Conservation (phyloP, 2,797 vertebrate genomes). For the Alectoris magna region DNA sequence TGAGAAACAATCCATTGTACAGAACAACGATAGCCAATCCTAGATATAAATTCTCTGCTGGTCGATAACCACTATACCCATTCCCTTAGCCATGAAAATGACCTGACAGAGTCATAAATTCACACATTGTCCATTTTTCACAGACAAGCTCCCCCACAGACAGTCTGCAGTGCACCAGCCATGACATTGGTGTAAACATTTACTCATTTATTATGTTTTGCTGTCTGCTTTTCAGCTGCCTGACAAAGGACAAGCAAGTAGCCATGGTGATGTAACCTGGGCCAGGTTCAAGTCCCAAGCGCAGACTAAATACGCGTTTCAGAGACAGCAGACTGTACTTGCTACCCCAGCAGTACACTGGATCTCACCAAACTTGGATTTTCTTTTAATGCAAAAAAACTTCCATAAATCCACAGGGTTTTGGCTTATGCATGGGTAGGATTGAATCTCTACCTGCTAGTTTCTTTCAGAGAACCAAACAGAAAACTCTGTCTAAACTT, state of each 20-base stretch:
- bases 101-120: slow-evolving; percentile 85
- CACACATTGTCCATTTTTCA: slow-evolving; percentile 71
- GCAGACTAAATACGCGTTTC: not conserved
- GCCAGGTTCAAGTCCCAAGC: not conserved
- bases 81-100: slow-evolving; percentile 83
- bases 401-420: not conserved
- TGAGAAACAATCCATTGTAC: slow-evolving; percentile 49
- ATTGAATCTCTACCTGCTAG: not conserved
- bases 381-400: not conserved
- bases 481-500: slow-evolving; percentile 34
- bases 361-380: not conserved
- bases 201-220: slow-evolving; percentile 27
- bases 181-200: slow-evolving; percentile 16
- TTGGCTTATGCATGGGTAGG: fast-evolving
- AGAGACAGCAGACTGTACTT: not conserved
- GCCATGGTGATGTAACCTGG: not conserved
- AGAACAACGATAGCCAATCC: slow-evolving; percentile 79
- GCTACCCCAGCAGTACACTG: not conserved
- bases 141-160: not conserved
- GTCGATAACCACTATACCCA: slow-evolving; percentile 85
- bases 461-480: not conserved
- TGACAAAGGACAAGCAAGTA: not conserved
- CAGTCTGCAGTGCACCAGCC: not conserved
- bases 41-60: slow-evolving; percentile 82
- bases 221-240: slow-evolving; percentile 9